Base-by-base conservation (phyloP, 2,797 vertebrate genomes). In the Sitta carolinensis region DNA sequence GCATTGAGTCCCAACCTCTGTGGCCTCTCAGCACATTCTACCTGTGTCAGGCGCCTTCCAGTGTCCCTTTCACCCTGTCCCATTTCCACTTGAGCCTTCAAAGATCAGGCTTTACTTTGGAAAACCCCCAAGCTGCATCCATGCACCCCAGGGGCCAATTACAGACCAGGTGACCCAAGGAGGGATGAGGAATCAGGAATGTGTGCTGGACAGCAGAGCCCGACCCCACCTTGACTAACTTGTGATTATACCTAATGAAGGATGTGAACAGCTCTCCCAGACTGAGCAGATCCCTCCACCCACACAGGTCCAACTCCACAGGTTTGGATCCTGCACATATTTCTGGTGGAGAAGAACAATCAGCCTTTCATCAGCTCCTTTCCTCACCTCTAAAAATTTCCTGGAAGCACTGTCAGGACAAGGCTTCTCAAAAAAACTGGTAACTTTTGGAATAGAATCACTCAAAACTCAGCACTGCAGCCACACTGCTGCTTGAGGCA, bases 11-110 rank as follows among this genome's bases (percentile, higher is more conserved):
- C 34, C 1, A 19, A 42, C 15, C 13, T 6, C 67, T 52, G 4
- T 6, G 5, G 19, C 25, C 45, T 42, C 47, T 36, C 52, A 32
- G 54, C 22, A 22, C 0, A 1, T 73, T 81, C 58, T n/a, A 64
- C 57, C 73, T 72, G 58, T 36, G 40, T 15, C 59, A 27, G 62
- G 42, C 3, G 0, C 20, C 47, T 64, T 50, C 22, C 0, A 0
- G 15, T 51, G 29, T 59, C 64, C 19, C 18, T 27, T 91, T 27
- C 14, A 19, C 22, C 36, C 32, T 18, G 2, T 13, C 54, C 34
- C 4, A 0, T 52, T 66, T 50, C 52, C 51, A 70, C 26, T 32
- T 2, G 8, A 52, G 10, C 9, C 22, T 51, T 55, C 3, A 4
- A 26, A 50, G 26, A 63, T 5, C 32, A 15, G 34, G 26, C 17